Conservation (phyloP, 2,797 vertebrate species). For the Semaprochilodus insignis region DNA sequence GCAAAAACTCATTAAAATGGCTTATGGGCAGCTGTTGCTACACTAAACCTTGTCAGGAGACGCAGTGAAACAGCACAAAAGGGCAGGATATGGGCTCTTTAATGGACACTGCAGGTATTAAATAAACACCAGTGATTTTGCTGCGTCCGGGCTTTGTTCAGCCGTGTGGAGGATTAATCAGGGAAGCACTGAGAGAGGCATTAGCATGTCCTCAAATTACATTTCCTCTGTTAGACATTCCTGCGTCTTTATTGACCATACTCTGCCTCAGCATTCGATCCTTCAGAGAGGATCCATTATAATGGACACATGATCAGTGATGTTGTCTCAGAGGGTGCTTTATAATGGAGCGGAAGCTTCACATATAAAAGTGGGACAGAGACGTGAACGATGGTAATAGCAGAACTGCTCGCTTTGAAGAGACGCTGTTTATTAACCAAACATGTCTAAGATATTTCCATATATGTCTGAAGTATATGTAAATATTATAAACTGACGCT, state of each 20-base stretch:
- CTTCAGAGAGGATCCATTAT: constrained; percentile 37
- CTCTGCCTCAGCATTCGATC: constrained; percentile 31
- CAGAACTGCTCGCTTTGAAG: background rate
- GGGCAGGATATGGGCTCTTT: too few species aligned
- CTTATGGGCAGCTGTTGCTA: too few species aligned
- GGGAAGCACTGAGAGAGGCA: background rate
- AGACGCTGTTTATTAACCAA: too few species aligned
- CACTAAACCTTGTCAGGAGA: too few species aligned
- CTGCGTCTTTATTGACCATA: constrained; percentile 22
- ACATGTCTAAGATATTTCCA: too few species aligned
- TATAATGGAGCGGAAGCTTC: constrained; percentile 15
- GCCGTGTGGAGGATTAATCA: constrained; percentile 3
- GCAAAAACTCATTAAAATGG: too few species aligned
- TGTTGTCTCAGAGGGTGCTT: constrained; percentile 13
- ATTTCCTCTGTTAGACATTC: constrained; percentile 5
- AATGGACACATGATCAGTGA: constrained; percentile 26
- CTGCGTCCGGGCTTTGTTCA: constrained; percentile 1
- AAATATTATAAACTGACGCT: too few species aligned
- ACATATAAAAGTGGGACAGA: constrained; percentile 13
- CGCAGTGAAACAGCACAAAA: background rate
- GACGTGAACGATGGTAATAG: background rate
- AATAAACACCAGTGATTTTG: background rate
- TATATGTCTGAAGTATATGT: too few species aligned
- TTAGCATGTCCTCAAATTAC: constrained; percentile 30
- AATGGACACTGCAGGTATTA: background rate